These are phyloP conservation scores for Acrocera orbiculus DNA, from an alignment of 2,888 invertebrate species.

Conservation along the genomic window DNA sequence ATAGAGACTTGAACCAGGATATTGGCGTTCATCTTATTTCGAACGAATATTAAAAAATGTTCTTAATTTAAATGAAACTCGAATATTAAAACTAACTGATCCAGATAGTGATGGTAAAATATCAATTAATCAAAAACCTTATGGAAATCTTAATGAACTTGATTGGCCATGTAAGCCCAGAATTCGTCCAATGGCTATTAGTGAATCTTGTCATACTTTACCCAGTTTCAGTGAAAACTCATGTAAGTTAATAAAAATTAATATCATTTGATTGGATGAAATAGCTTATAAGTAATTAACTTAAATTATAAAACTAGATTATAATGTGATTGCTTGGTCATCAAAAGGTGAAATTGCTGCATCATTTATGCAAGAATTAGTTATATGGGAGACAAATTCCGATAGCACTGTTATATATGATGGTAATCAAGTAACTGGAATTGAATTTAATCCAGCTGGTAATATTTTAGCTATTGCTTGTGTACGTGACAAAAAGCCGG, in stretches of 20 bases:
- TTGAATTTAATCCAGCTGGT: conserved; percentile 24
- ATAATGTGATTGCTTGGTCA: conserved; percentile 27
- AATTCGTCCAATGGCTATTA: conserved; percentile 18
- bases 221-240: conserved; percentile 18
- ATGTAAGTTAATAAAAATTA: conserved; percentile 11
- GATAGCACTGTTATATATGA: conserved; percentile 21
- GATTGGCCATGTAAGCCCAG: conserved; percentile 28
- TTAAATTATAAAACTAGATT: conserved; percentile 14
- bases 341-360: conserved; percentile 22
- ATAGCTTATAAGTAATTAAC: too few species aligned
- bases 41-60: conserved; percentile 14
- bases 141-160: conserved; percentile 10
- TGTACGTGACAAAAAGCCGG: conserved; percentile 16
- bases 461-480: conserved; percentile 23
- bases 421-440: conserved; percentile 17
- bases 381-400: conserved; percentile 22
- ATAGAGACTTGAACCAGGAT: conserved; percentile 13
- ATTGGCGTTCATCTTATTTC: conserved; percentile 19
- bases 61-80: conserved; percentile 16
- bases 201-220: conserved; percentile 25
- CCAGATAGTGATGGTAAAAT: not conserved
- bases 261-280: not conserved
- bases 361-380: conserved; percentile 23
- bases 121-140: conserved; percentile 3
- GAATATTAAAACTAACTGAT: conserved; percentile 18